Base-by-base conservation (phyloP, 2,113 vertebrate genomes). In the Salminus brasiliensis region DNA sequence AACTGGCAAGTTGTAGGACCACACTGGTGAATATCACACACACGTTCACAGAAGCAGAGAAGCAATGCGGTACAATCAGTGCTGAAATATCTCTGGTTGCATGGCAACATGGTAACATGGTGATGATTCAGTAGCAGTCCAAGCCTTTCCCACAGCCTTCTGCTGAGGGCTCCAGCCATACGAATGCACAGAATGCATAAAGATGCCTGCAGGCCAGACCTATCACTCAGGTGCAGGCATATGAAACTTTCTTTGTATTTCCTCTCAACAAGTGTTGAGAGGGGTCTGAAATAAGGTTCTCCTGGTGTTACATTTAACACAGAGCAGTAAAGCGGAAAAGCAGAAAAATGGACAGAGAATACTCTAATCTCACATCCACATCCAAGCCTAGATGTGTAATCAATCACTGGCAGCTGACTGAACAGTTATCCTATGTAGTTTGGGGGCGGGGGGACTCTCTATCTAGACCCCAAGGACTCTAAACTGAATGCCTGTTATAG, bases 41-140 rank as follows among this genome's bases (percentile, higher is more conserved):
- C 36, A 18, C 21, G 43, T 27, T 43, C 23, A 73, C 3, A 3
- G 34, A 41, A 13, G 53, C 23, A 73, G 5, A 21, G 53, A 41
- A 57, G 23, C 49, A 68, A 36, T 49, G 18, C 43, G 30, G 21
- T 53, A 47, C 25, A 59, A 30, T 21, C 55, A 18, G 55, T 43
- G 23, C 55, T 49, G 45, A 72, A 52, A n/a, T 32, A 52, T 79
- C 68, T 79, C 8, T n/a, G 36, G 77, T 79, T 79, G 77, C 77
- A 72, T 79, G 77, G 77, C 77, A 79, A 79, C 77, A 43, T 72
- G 36, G n/a, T 34, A 52, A 39, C 39, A 59, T 72, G 36, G 10
- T 72, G 32, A 45, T 36, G 68, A 72, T 52, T 62, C 55, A 71
- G 59, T 36, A 32, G 67, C 36, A 18, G 34, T 27, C 3, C 1